Evolutionary conservation across 2,888 invertebrate species (phyloP).

Genomic region (Mesopsocus fuscifrons): DNA sequence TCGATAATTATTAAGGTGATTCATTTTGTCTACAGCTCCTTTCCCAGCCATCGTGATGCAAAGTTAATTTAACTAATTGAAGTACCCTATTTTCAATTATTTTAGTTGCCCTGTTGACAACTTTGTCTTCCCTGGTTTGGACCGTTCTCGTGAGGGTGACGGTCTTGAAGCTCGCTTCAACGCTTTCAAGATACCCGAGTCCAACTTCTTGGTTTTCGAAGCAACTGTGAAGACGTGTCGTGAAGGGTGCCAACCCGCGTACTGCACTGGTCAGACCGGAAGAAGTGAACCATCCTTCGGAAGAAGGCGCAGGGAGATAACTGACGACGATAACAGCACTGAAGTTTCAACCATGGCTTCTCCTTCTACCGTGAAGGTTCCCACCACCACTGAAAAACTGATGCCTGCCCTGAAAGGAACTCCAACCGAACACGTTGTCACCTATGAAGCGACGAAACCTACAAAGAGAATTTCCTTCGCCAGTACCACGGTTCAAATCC

Average conservation of each 20-base stretch:
- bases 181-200: conserved; percentile 87
- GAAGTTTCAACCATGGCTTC: background rate
- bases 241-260: conserved; percentile 79
- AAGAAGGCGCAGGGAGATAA: conserved; percentile 38
- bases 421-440: background rate
- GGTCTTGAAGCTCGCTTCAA: conserved; percentile 81
- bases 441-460: background rate
- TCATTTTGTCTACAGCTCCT: no score
- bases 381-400: background rate
- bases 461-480: background rate
- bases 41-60: no score
- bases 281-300: conserved; percentile 70
- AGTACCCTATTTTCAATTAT: no score
- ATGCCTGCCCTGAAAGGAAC: background rate
- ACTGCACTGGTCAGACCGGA: conserved; percentile 61
- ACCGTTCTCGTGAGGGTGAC: conserved; percentile 66
- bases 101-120: conserved; percentile 86
- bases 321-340: conserved; percentile 23
- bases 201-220: conserved; percentile 82
- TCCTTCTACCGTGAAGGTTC: background rate
- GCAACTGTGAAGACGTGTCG: conserved; percentile 78
- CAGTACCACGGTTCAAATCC: background rate
- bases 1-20: no score
- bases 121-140: conserved; percentile 78
- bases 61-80: no score